Evolutionary conservation across 2,797 vertebrate genomes (phyloP).

Genomic region (Xerus rutilus): DNA sequence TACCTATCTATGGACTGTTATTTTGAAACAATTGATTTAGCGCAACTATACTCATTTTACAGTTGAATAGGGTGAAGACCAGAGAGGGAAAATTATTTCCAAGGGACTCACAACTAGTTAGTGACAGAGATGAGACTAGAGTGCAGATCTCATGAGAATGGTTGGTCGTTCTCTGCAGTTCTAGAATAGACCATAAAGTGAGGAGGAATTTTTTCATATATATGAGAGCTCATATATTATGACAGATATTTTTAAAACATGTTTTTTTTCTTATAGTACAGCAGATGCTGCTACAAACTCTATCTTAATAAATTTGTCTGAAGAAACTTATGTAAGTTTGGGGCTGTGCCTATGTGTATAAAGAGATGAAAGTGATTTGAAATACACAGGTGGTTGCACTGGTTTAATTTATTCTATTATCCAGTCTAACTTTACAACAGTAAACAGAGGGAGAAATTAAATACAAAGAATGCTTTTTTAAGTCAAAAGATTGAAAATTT

Average conservation of each 20-base stretch:
- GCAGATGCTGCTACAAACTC: conserved; percentile 20
- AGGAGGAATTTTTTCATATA: not conserved
- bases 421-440: conserved; percentile 65
- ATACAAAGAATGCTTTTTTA: conserved; percentile 66
- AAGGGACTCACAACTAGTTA: not conserved
- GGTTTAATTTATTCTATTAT: conserved; percentile 71
- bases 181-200: not conserved
- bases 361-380: conserved; percentile 64
- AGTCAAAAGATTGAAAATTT: conserved; percentile 68
- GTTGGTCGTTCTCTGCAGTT: not conserved
- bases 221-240: conserved; percentile 6
- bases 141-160: not conserved
- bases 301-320: conserved; percentile 57
- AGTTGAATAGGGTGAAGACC: conserved; percentile 2
- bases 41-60: conserved; percentile 23
- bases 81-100: not conserved
- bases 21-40: conserved; percentile 31
- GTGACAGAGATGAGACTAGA: not conserved
- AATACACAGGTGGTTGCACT: conserved; percentile 45
- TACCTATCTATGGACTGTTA: not conserved
- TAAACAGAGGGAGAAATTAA: conserved; percentile 66
- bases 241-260: not conserved
- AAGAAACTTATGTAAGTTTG: conserved; percentile 45
- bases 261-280: conserved; percentile 33
- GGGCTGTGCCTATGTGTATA: not conserved